Evolutionary conservation across 2,113 vertebrate species (phyloP), one percentile per base, ranked within the genome.

Genomic region (Laterallus jamaicensis): DNA sequence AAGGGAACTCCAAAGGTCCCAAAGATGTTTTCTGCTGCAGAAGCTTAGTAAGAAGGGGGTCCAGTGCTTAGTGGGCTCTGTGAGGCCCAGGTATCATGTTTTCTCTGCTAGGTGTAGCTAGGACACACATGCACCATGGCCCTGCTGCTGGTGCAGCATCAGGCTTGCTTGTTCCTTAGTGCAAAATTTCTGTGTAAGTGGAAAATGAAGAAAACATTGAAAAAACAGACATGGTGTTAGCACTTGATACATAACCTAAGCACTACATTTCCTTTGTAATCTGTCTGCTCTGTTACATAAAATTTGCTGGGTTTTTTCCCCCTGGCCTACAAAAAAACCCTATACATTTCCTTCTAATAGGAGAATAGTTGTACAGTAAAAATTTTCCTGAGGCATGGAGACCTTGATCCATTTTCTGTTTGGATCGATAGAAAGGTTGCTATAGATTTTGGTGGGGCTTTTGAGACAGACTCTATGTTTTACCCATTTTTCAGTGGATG

Each of bases 261-360:
- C 2, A 2, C 50, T 78, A 39, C 18, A 31, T 75, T 10, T 52
- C 10, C 19, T 81, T 59, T 55, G n/a, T 44, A 63, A 70, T 56
- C 13, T 55, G 9, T 42, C 25, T 66, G 35, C 19, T 73, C 31
- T 55, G 39, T 47, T 55, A 35, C 28, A 16, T 37, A 42, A 77
- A 54, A 71, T 52, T 31, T 40, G 8, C 26, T 78, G 54, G 58
- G 26, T 5, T 71, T 75, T 28, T 12, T 1, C 2, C 12, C 11
- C 5, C 9, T 0, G 0, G 39, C 16, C 49, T 58, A 39, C 31
- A 74, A 80, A 85, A 35, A 52, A 3, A 0, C 4, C 0, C 3
- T 5, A 16, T 29, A 17, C 1, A 77, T 94, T 90, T 80, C 58
- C 21, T 84, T 54, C 70, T 77, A 85, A 56, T 55, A n/a, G 42